Evolutionary conservation across 2,888 invertebrate genomes (phyloP).

Genomic region (Tanytarsus gracilentus): DNA sequence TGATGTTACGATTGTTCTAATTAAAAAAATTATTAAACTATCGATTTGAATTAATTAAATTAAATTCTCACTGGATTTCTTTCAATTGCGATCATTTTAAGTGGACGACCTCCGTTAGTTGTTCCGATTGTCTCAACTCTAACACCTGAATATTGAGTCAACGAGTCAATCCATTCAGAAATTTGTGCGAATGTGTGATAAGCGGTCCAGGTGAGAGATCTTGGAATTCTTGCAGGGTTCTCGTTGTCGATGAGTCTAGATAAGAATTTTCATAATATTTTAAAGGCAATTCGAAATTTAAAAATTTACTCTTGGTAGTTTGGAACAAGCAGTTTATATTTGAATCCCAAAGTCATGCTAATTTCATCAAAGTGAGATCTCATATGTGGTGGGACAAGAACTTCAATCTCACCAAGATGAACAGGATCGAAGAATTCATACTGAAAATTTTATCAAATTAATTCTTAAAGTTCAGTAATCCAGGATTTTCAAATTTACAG

Average conservation of each 20-base stretch:
- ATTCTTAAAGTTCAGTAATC: no score
- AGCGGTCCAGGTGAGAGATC: conserved; percentile 51
- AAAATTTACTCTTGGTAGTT: conserved; percentile 19
- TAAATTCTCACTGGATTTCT: conserved; percentile 31
- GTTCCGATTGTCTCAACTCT: conserved; percentile 47
- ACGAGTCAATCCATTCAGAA: conserved; percentile 49
- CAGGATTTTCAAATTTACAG: no score
- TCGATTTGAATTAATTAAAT: neutral
- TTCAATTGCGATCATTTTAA: conserved; percentile 49
- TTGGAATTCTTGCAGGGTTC: no score
- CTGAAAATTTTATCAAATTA: no score
- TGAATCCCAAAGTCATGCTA: neutral
- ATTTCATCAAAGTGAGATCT: conserved; percentile 2
- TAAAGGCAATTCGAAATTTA: no score
- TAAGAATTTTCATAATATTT: no score
- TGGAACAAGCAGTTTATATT: neutral
- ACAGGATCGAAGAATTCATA: no score
- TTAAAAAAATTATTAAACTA: conserved; percentile 36
- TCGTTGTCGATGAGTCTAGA: no score
- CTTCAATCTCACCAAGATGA: neutral
- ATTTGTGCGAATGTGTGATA: conserved; percentile 54
- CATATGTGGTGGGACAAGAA: conserved; percentile 23
- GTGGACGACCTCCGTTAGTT: conserved; percentile 51
- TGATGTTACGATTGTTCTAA: conserved; percentile 38
- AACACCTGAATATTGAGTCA: conserved; percentile 45